Evolutionary conservation across 2,113 vertebrate species (phyloP).

Genomic region (Mustela lutreola): DNA sequence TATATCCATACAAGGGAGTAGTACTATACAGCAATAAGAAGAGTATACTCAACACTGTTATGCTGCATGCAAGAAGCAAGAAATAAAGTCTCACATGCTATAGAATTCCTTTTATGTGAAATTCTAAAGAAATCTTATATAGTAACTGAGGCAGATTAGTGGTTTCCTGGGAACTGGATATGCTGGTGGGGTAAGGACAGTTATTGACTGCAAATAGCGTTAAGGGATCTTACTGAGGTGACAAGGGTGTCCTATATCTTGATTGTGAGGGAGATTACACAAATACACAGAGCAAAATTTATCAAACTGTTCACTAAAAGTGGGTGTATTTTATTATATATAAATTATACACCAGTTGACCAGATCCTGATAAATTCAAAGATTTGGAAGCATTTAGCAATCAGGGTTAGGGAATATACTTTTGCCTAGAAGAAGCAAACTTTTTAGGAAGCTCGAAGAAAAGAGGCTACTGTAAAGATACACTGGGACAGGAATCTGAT

Average conservation of each 20-base stretch:
- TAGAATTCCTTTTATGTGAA: neutral
- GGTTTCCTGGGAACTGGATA: neutral
- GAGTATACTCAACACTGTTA: neutral
- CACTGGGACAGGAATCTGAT: neutral
- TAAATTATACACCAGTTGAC: neutral
- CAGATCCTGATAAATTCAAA: neutral
- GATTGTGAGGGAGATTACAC: neutral
- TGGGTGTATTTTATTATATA: neutral
- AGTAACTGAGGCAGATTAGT: neutral
- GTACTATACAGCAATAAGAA: constrained; percentile 24
- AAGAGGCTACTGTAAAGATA: neutral
- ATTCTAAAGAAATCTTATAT: constrained; percentile 1
- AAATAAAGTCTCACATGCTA: neutral
- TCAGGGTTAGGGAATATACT: neutral
- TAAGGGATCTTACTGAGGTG: neutral
- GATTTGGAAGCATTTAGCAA: neutral
- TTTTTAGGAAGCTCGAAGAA: neutral
- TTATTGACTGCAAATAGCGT: neutral
- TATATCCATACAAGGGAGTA: neutral
- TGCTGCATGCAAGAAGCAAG: neutral
- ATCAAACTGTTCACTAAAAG: neutral
- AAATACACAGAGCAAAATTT: neutral
- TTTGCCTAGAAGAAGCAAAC: neutral
- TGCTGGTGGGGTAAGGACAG: neutral
- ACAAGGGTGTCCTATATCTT: neutral